Evolutionary conservation across 2,113 vertebrate species (phyloP).

Genomic region (Ondatra zibethicus): DNA sequence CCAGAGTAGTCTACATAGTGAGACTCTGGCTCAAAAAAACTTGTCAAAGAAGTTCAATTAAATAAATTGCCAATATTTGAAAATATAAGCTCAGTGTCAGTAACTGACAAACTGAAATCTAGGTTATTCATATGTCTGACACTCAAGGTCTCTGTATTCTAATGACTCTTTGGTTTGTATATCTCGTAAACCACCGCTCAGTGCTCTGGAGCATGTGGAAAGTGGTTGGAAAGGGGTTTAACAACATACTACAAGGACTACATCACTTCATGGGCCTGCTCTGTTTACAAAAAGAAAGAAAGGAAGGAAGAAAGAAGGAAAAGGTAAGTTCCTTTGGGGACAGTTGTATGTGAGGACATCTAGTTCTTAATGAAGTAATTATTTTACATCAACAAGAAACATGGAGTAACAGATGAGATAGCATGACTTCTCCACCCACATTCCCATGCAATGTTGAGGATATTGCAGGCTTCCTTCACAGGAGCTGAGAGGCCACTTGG

Average conservation of each 20-base stretch:
- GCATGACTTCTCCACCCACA: constrained; percentile 11
- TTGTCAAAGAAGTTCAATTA: neutral
- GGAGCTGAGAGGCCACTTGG: neutral
- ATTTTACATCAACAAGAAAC: constrained; percentile 3
- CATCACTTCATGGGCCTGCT: neutral
- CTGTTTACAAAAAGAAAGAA: neutral
- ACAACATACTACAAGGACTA: neutral
- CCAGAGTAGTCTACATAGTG: neutral
- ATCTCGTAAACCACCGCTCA: neutral
- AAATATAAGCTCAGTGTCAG: constrained; percentile 26
- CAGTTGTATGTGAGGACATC: fast-evolving
- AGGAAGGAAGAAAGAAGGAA: neutral
- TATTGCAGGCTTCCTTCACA: no score
- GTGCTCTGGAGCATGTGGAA: neutral
- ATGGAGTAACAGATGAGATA: neutral
- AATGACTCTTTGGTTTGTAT: neutral
- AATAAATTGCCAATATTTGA: constrained; percentile 3
- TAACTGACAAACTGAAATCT: neutral
- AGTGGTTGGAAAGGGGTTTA: neutral
- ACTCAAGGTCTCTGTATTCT: neutral
- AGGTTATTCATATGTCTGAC: neutral
- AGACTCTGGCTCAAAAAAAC: neutral
- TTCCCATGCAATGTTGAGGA: neutral
- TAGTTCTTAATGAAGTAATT: neutral
- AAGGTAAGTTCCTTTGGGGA: constrained; percentile 8